Base-by-base conservation (phyloP, 2,797 vertebrate species). In the Kryptopterus vitreolus region DNA sequence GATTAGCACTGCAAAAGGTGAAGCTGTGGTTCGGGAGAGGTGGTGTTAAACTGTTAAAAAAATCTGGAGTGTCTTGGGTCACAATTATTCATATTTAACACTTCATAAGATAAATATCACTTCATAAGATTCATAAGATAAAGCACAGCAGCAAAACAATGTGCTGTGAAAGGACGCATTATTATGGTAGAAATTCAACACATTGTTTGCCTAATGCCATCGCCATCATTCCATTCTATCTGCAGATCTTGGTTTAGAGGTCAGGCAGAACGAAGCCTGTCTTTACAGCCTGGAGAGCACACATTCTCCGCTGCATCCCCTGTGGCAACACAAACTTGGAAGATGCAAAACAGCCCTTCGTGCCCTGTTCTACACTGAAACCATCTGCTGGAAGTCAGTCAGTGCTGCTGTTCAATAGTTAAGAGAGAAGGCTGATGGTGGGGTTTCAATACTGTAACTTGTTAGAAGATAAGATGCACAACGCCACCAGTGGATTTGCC, bases 281-380 rank as follows among this genome's bases (percentile, higher is more conserved):
- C 63, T 50, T 48, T 9, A 4, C 55, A 80, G 29, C 31, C 24
- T 13, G 10, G 75, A 53, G 1, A 53, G 38, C 24, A 57, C 22
- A 43, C 53, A 59, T 72, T 71, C 55, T 69, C 58, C 66, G 50
- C 78, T 72, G 73, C 52, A 29, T 65, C 69, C 78, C 66, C 59
- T 24, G 48, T 57, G 73, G 52, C 52, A 52, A 53, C 59, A 38
- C 3, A 10, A 66, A 65, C 31, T 13, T 53, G 70, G 31, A 31
- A 26, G 58, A 66, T 65, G 58, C 70, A 65, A 71, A 72, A 62
- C 70, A 74, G 33, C 59, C 26, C 70, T 62, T 43, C 22, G 66
- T 62, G 58, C n/a, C 53, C 69, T 2, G 24, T 76, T 50, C 59
- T 24, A 74, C 78, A 65, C 58, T 65, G 59, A 74, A 74, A 59